These are phyloP conservation scores for Geotria australis DNA, from an alignment of 2,797 vertebrate genomes.

Conservation along the genomic window DNA sequence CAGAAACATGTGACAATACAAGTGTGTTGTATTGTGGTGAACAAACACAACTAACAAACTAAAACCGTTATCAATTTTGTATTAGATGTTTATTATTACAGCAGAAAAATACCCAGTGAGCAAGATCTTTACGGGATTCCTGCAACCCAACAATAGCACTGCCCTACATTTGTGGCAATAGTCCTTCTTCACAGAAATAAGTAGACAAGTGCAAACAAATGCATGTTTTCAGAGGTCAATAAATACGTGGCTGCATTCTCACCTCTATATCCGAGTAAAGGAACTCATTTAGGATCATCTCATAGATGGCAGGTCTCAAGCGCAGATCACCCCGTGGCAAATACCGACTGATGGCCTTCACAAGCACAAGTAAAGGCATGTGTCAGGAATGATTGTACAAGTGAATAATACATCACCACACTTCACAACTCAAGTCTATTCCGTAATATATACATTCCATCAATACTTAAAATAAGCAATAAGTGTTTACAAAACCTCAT, in stretches of 20 bases:
- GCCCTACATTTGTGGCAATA: too few relatives aligned
- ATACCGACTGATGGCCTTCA: slow-evolving; percentile 74
- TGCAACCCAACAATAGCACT: too few relatives aligned
- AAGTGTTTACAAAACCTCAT: too few relatives aligned
- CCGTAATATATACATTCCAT: too few relatives aligned
- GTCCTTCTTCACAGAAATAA: too few relatives aligned
- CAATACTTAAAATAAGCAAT: too few relatives aligned
- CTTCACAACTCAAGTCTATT: too few relatives aligned
- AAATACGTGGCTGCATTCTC: neutral
- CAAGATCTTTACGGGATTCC: too few relatives aligned
- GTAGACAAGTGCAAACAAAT: too few relatives aligned
- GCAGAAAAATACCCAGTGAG: slow-evolving; percentile 1
- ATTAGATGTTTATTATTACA: neutral
- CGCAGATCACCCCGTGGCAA: slow-evolving; percentile 68
- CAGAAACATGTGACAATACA: neutral
- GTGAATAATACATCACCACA: too few relatives aligned
- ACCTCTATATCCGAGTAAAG: slow-evolving; percentile 90
- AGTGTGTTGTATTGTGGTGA: neutral
- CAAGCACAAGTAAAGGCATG: slow-evolving; percentile 2
- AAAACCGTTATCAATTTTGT: neutral
- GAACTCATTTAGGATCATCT: slow-evolving; percentile 94
- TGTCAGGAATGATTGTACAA: neutral
- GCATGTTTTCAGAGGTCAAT: too few relatives aligned
- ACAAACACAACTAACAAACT: too few relatives aligned
- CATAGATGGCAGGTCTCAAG: slow-evolving; percentile 75